Evolutionary conservation across 2,888 invertebrate species (phyloP).

Genomic region (Dichetophora obliterata): DNA sequence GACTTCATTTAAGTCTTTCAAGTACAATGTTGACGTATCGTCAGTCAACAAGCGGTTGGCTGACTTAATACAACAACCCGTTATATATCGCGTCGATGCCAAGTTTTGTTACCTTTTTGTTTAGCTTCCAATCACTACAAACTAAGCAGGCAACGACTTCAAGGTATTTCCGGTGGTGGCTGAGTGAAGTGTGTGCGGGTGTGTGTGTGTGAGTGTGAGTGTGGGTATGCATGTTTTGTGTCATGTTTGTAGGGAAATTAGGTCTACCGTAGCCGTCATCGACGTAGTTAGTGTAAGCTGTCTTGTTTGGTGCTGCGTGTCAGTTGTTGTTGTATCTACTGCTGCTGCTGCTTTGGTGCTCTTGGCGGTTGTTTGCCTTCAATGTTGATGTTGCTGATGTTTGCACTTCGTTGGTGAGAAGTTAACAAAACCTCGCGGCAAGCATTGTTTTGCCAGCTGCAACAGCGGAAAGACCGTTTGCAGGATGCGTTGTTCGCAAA

Average conservation of each 20-base stretch:
- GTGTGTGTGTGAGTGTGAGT: neutral
- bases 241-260: conserved; percentile 33
- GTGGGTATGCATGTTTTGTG: neutral
- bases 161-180: neutral
- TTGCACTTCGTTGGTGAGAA: conserved; percentile 30
- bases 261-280: conserved; percentile 7
- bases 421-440: conserved; percentile 15
- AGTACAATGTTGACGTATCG: no score
- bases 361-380: conserved; percentile 9
- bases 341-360: neutral
- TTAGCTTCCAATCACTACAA: conserved; percentile 11
- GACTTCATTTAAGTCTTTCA: no score
- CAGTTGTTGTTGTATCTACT: neutral
- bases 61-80: no score
- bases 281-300: neutral
- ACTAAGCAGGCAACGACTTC: neutral
- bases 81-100: neutral
- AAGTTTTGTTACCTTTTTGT: conserved; percentile 5
- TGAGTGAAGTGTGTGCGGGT: neutral
- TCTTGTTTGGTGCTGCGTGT: neutral
- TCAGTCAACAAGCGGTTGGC: no score
- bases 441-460: neutral
- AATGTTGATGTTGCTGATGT: conserved; percentile 16
- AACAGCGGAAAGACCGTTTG: neutral
- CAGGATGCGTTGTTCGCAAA: neutral